These are phyloP conservation scores for Puntigrus tetrazona DNA, from an alignment of 2,113 vertebrate species.

Conservation along the genomic window DNA sequence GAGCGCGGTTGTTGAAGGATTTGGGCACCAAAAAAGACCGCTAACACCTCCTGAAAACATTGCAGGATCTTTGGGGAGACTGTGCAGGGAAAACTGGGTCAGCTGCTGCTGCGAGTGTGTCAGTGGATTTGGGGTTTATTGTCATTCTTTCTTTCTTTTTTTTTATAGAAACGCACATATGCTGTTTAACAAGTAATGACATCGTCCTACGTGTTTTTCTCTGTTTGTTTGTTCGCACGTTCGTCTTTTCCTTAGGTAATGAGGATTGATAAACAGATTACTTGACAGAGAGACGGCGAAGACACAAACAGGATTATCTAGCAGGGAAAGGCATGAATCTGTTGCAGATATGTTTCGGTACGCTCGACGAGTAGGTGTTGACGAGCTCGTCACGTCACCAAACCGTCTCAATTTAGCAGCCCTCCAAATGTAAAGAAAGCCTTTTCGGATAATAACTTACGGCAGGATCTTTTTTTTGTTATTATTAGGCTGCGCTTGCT, in stretches of 20 bases:
- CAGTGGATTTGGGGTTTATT: constrained; percentile 1
- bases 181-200: not conserved
- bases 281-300: not conserved
- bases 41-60: not conserved
- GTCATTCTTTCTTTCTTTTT: not conserved
- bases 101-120: not conserved
- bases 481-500: not conserved
- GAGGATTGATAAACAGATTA: not conserved
- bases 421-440: too few species aligned
- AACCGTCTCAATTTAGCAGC: not conserved
- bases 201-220: not conserved
- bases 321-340: not conserved
- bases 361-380: not conserved
- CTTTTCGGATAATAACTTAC: too few species aligned
- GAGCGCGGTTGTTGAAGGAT: not conserved
- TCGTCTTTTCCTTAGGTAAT: not conserved
- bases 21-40: not conserved
- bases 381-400: not conserved
- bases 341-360: not conserved
- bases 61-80: not conserved
- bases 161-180: not conserved
- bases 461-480: too few species aligned
- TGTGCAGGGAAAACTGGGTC: constrained; percentile 4
- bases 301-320: not conserved
- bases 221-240: not conserved